Base-by-base conservation (phyloP, 2,797 vertebrate genomes). In the Anisognathus igniventris region DNA sequence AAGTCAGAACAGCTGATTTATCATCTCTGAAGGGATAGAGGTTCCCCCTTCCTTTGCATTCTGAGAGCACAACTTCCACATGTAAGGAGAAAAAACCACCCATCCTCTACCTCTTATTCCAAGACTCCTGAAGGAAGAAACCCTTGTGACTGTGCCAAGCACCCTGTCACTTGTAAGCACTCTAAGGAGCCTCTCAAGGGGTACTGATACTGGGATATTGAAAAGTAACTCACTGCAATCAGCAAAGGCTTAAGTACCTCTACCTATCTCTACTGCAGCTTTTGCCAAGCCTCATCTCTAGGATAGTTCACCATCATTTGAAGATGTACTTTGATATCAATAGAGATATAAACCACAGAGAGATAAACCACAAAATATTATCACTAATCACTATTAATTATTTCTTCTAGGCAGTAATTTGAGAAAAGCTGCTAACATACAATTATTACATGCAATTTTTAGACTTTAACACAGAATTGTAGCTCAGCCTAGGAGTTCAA, bases 111-210 rank as follows among this genome's bases (percentile, higher is more conserved):
- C 37, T 5, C 8, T 61, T 56, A 27, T 28, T 20, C 14, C 16
- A 58, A 13, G 14, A 15, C 4, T 62, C 24, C 8, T 39, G 12
- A 61, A 50, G 39, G 82, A 67, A 56, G 8, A 64, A 68, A 37
- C 40, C 19, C 9, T 48, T 14, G 15, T 28, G 44, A 33, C 20
- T 45, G 60, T 20, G 15, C 23, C 22, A 35, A 50, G 45, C 7
- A 56, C 20, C 20, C 24, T 57, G 35, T 12, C 27, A 24, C 28
- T 60, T 61, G 14, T 27, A 24, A 27, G 27, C 17, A 50, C 19
- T 14, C 17, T 18, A 47, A 71, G 1, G 3, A 66, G 15, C 25
- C 37, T 71, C 22, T 6, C 5, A 2, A 7, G 4, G 4, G 1
- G 27, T 61, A 54, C 45, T 37, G 20, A 23, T 5, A 39, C 5